These are phyloP conservation scores for Trichosurus vulpecula DNA, from an alignment of 2,797 vertebrate genomes.

Conservation along the genomic window DNA sequence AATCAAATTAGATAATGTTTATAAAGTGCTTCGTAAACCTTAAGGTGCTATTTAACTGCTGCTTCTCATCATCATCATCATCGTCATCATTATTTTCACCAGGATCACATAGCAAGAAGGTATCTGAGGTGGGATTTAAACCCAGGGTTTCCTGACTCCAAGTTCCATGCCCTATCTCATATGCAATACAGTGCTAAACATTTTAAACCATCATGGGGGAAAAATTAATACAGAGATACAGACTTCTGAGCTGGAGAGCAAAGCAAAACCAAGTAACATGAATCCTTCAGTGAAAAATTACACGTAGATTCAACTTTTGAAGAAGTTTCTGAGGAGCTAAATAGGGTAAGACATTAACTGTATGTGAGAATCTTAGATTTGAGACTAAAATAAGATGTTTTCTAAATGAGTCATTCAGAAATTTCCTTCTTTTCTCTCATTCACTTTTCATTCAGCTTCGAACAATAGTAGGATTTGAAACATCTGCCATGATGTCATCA, in stretches of 20 bases:
- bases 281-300: not conserved
- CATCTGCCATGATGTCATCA: not conserved
- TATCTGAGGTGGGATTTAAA: conserved; percentile 11
- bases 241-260: not conserved
- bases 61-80: no score
- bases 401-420: conserved; percentile 3
- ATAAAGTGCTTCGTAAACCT: not conserved
- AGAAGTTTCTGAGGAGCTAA: not conserved
- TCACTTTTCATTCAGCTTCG: not conserved
- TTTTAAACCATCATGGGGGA: not conserved
- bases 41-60: not conserved
- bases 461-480: conserved; percentile 5
- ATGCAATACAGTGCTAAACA: not conserved
- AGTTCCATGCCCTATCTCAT: accelerated
- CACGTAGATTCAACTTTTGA: not conserved
- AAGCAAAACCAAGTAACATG: not conserved
- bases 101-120: conserved; percentile 38
- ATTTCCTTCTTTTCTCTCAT: not conserved
- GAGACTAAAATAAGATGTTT: not conserved
- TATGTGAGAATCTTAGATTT: not conserved
- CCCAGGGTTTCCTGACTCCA: not conserved
- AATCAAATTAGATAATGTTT: not conserved
- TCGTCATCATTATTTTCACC: not conserved
- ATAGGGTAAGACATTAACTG: not conserved
- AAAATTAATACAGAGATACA: not conserved